Percentiles rank a stretch among this genome's conserved stretches.
Evolutionary conservation across 2,113 vertebrate genomes (phyloP).

Genomic region (Silurus asotus): DNA sequence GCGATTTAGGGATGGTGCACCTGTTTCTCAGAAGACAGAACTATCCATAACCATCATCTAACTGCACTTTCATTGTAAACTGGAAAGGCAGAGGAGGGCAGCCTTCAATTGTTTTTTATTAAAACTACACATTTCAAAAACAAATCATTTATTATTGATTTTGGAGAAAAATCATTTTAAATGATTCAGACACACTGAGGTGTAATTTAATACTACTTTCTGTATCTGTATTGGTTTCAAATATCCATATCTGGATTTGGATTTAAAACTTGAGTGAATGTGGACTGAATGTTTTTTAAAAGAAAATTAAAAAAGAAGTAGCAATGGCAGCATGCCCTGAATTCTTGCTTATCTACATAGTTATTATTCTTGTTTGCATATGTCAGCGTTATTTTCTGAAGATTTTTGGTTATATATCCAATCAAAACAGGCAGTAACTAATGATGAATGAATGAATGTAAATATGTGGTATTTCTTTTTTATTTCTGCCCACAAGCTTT

Average conservation of each 20-base stretch:
- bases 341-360: background rate
- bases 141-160: no score
- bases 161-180: background rate
- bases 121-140: background rate
- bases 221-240: background rate
- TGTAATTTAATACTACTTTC: background rate
- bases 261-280: background rate
- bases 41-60: background rate
- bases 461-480: background rate
- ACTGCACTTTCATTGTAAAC: background rate
- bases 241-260: background rate
- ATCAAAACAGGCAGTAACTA: background rate
- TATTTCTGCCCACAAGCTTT: background rate
- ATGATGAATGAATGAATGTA: no score
- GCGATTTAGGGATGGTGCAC: constrained; percentile 13
- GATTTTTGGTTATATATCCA: background rate
- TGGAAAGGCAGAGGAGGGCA: background rate
- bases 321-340: background rate
- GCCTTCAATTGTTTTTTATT: background rate
- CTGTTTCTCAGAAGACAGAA: constrained; percentile 12
- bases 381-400: background rate
- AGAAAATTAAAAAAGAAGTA: no score
- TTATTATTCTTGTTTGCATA: background rate
- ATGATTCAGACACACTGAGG: background rate
- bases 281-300: background rate